A percentile compares a stretch with the other conserved stretches of the same genome.
Conservation (phyloP, 2,888 invertebrate species). For the Zelleria hepariella region DNA sequence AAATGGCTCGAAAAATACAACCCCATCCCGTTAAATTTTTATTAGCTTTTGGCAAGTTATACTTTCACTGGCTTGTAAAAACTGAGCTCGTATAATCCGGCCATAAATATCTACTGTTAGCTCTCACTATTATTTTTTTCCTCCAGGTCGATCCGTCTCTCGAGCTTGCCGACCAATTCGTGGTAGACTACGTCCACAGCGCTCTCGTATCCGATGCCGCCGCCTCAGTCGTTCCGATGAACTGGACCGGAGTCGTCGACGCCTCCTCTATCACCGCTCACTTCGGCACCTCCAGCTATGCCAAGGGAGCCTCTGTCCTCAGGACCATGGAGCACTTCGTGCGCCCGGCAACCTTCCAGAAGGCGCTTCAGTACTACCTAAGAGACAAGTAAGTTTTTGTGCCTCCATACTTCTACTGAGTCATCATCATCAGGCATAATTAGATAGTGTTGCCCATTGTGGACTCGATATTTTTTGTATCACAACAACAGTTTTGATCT, state of each 20-base stretch:
- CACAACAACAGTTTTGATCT: no score
- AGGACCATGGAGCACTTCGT: slow-evolving; percentile 77
- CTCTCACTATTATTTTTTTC: slow-evolving; percentile 6
- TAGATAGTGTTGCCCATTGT: no score
- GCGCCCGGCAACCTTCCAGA: slow-evolving; percentile 66
- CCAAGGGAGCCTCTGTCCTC: slow-evolving; percentile 76
- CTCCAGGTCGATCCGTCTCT: slow-evolving; percentile 43
- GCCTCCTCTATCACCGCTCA: slow-evolving; percentile 67
- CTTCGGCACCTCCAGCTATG: slow-evolving; percentile 79
- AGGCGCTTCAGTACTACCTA: slow-evolving; percentile 72
- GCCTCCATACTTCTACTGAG: not conserved
- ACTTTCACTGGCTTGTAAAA: no score
- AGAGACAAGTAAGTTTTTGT: slow-evolving; percentile 55
- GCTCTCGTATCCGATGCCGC: slow-evolving; percentile 74
- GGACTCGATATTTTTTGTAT: no score
- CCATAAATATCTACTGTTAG: no score
- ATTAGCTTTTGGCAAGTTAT: no score
- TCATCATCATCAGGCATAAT: no score
- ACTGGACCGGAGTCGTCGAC: slow-evolving; percentile 68
- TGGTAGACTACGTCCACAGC: slow-evolving; percentile 77
- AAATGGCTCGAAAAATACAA: no score
- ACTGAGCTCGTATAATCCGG: no score
- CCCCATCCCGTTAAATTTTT: no score
- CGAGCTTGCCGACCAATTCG: slow-evolving; percentile 73
- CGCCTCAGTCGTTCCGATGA: slow-evolving; percentile 43